phyloP scores from a whole-genome alignment of 2,888 invertebrate genomes.

The Nymphalis polychloros region DNA sequence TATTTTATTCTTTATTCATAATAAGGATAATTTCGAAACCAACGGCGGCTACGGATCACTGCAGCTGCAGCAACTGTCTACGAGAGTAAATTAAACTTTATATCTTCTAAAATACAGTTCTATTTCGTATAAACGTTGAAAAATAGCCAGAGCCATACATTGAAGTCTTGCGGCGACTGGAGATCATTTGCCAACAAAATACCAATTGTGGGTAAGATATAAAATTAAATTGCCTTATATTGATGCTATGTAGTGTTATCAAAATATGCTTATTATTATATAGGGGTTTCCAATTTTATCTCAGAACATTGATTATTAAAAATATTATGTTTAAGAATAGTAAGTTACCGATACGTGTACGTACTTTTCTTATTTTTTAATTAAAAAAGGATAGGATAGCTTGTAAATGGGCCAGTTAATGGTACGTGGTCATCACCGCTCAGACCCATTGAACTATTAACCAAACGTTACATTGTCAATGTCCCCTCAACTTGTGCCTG shows the following conservation, averaged over 20 bases:
- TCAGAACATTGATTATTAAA: too few relatives aligned
- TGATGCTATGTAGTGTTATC: conserved; percentile 1
- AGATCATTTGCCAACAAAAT: conserved; percentile 24
- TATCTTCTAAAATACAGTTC: background rate
- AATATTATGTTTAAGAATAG: too few relatives aligned
- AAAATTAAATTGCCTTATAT: conserved; percentile 15
- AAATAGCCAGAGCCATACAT: conserved; percentile 6
- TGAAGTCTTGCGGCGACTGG: conserved; percentile 26
- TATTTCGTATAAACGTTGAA: conserved; percentile 9
- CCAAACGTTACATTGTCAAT: too few relatives aligned
- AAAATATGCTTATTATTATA: background rate
- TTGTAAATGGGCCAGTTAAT: too few relatives aligned
- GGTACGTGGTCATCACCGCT: too few relatives aligned
- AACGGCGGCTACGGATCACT: conserved; percentile 20
- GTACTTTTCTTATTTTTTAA: too few relatives aligned
- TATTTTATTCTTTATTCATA: conserved; percentile 9
- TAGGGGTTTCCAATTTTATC: background rate
- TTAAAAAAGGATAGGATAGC: too few relatives aligned
- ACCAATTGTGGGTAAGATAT: conserved; percentile 23
- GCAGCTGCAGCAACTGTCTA: conserved; percentile 5
- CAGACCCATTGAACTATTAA: too few relatives aligned
- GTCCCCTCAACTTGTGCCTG: too few relatives aligned
- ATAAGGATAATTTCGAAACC: conserved; percentile 26
- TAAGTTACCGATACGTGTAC: too few relatives aligned
- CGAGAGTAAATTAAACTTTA: conserved; percentile 13